Evolutionary conservation across 1,140 invertebrate species (phyloP).

Genomic region (Neodiprion virginianus): DNA sequence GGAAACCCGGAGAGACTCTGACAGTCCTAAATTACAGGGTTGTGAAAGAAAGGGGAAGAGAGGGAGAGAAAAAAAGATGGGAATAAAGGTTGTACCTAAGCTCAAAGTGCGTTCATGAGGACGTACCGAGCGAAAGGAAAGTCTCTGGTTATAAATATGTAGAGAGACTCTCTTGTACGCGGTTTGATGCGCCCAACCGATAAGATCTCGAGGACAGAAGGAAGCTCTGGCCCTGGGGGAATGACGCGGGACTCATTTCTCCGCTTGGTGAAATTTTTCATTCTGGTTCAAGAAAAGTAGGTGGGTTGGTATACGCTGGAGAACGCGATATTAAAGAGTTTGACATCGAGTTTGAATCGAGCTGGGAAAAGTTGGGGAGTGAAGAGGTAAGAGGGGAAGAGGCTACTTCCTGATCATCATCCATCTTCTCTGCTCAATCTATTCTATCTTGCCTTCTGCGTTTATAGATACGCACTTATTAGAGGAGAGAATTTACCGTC

Average conservation of each 20-base stretch:
- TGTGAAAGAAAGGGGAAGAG: too few relatives aligned
- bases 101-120: too few relatives aligned
- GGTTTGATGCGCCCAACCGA: neutral
- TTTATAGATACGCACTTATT: neutral
- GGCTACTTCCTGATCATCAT: neutral
- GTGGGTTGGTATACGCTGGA: too few relatives aligned
- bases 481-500: neutral
- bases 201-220: constrained; percentile 2
- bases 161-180: neutral
- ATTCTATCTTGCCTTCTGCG: neutral
- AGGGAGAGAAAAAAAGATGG: too few relatives aligned
- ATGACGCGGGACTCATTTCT: neutral
- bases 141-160: neutral
- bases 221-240: neutral
- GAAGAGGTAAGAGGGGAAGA: neutral
- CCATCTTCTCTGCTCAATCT: constrained; percentile 7
- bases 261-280: neutral
- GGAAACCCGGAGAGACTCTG: too few relatives aligned
- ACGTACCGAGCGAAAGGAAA: too few relatives aligned
- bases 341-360: too few relatives aligned
- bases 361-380: neutral
- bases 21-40: too few relatives aligned
- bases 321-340: too few relatives aligned
- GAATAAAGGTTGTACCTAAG: too few relatives aligned
- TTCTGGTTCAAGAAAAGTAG: neutral